phyloP scores from a whole-genome alignment of 2,797 vertebrate species.

The Hemitrygon akajei region DNA sequence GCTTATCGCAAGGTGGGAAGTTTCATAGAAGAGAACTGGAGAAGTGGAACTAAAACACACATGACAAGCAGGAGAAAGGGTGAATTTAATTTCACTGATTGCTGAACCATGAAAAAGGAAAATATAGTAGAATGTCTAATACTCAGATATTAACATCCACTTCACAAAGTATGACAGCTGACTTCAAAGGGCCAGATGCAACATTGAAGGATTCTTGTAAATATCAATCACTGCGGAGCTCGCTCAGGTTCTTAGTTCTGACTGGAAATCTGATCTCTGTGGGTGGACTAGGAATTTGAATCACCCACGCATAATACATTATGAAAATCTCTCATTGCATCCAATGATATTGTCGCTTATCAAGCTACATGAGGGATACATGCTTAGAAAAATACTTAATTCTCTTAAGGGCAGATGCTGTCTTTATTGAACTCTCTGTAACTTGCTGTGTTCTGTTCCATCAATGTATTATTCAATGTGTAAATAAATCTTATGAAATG shows the following conservation, averaged over 20 bases:
- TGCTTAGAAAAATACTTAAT: background rate
- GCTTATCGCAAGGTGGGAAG: too few relatives aligned
- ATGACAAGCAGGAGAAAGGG: background rate
- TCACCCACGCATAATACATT: constrained; percentile 27
- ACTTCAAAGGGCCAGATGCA: constrained; percentile 23
- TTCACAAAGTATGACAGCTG: constrained; percentile 6
- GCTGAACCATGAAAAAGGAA: background rate
- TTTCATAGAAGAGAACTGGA: background rate
- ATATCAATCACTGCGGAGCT: background rate
- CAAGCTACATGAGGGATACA: background rate
- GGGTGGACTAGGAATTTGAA: constrained; percentile 25
- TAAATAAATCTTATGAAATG: background rate
- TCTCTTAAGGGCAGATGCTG: background rate
- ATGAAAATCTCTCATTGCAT: constrained; percentile 24
- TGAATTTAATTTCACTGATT: background rate
- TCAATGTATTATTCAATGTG: background rate
- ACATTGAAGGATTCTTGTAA: background rate
- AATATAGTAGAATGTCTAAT: background rate
- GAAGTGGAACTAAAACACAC: background rate
- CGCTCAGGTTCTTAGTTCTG: background rate
- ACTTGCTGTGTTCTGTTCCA: background rate
- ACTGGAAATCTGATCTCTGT: constrained; percentile 27
- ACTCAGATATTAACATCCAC: background rate
- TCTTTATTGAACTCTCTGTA: background rate
- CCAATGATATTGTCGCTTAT: background rate